These are phyloP conservation scores for Girardinichthys multiradiatus DNA, from an alignment of 2,113 vertebrate species.

Conservation along the genomic window DNA sequence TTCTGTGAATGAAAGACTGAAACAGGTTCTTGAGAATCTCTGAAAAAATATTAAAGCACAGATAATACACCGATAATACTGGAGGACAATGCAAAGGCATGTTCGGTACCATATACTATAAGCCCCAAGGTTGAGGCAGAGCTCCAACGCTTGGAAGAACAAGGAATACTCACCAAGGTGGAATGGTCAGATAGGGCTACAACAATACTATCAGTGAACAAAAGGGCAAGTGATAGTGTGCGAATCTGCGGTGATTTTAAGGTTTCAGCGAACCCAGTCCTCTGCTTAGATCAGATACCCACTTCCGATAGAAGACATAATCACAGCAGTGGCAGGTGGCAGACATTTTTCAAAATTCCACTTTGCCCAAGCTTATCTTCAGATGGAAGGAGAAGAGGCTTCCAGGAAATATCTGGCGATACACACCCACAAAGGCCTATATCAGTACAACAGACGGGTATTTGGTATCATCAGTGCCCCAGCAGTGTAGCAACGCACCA, in stretches of 20 bases:
- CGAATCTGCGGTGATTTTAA: fast-evolving
- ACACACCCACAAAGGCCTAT: no score
- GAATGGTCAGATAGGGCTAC: neutral
- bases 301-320: slow-evolving; percentile 9
- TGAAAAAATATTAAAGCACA: neutral
- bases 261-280: no score
- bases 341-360: slow-evolving; percentile 12
- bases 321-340: slow-evolving; percentile 2
- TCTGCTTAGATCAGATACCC: neutral
- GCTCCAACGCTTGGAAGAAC: neutral
- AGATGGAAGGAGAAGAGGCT: no score
- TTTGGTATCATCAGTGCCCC: no score
- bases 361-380: no score
- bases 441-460: no score
- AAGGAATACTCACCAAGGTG: neutral
- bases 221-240: neutral
- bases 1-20: slow-evolving; percentile 3
- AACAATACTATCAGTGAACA: neutral
- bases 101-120: slow-evolving; percentile 1
- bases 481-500: no score
- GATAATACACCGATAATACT: neutral
- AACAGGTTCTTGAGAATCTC: slow-evolving; percentile 3
- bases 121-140: neutral
- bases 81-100: neutral
- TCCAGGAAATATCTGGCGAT: no score